These are phyloP conservation scores for Casuarius casuarius DNA, from an alignment of 2,113 vertebrate genomes.

Conservation along the genomic window DNA sequence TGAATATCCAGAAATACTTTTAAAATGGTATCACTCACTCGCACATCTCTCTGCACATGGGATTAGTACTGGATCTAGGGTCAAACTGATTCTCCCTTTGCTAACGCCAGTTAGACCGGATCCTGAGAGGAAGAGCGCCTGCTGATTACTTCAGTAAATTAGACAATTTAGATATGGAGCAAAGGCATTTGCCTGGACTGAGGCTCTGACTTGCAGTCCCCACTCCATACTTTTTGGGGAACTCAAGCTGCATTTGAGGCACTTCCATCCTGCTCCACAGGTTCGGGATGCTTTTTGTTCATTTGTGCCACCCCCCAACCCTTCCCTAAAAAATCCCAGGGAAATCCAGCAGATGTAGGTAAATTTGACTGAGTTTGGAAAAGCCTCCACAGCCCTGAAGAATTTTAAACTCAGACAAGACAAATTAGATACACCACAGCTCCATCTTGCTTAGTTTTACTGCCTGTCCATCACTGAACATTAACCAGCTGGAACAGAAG, in stretches of 20 bases:
- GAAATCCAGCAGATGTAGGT: background rate
- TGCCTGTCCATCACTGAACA: background rate
- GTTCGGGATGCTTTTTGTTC: background rate
- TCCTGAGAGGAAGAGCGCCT: background rate
- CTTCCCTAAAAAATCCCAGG: background rate
- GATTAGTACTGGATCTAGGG: background rate
- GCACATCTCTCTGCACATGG: background rate
- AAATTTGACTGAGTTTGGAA: background rate
- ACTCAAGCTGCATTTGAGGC: background rate
- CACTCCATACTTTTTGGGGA: background rate
- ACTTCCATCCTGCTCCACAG: background rate
- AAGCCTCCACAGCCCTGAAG: background rate
- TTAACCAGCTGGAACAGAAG: background rate
- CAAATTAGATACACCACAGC: background rate
- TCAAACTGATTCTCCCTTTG: background rate
- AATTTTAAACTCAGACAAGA: background rate
- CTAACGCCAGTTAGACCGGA: background rate
- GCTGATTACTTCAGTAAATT: background rate
- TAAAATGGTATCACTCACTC: background rate
- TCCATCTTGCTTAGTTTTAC: background rate
- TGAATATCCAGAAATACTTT: background rate
- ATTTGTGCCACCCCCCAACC: background rate
- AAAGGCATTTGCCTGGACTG: background rate
- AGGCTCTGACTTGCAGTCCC: background rate
- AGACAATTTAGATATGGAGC: background rate